Evolutionary conservation across 2,888 invertebrate species (phyloP), one percentile per base, ranked within the genome.

Genomic region (Podabrus alpinus): DNA sequence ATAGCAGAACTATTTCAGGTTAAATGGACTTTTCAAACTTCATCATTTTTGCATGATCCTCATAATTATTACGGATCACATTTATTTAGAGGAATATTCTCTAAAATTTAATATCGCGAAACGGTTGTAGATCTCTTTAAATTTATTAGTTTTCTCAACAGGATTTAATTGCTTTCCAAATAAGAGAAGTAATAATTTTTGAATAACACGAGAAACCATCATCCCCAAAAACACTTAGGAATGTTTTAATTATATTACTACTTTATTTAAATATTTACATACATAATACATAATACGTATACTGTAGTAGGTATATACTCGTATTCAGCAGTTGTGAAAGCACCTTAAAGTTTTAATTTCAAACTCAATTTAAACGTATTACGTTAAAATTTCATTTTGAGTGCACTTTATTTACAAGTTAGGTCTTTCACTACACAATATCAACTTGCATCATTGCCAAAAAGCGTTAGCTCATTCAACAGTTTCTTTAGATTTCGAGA

Each of bases 101-200:
- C 16, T 10, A 75, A 77, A 77, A 77, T 76, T 76, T 76, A 77
- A 77, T 77, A 77, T 77, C 70, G 72, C 62, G 45, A 66, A 68
- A 71, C 66, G 74, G 69, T 68, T 67, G 60, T 60, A 73, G 72
- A 77, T 75, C 75, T 70, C 77, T 75, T 72, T 60, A 77, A 77
- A 77, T 77, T 77, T 77, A 77, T 77, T 77, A 75, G 75, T 73
- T 72, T 72, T 75, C 69, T 72, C 21, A 29, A 68, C 19, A 67
- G 62, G 67, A 75, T 77, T 77, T 77, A 77, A 77, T 77, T 77
- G 70, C 75, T 72, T 77, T 77, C 67, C 74, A 75, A 77, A 77
- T 75, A 73, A 75, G 70, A 72, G 69, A 72, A 71, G 74, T 69
- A 69, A 75, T 75, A 75, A 75, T 72, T 75, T 75, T 69, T 75